Conservation (phyloP, 2,113 vertebrate genomes). For the Neolamprologus brichardi region DNA sequence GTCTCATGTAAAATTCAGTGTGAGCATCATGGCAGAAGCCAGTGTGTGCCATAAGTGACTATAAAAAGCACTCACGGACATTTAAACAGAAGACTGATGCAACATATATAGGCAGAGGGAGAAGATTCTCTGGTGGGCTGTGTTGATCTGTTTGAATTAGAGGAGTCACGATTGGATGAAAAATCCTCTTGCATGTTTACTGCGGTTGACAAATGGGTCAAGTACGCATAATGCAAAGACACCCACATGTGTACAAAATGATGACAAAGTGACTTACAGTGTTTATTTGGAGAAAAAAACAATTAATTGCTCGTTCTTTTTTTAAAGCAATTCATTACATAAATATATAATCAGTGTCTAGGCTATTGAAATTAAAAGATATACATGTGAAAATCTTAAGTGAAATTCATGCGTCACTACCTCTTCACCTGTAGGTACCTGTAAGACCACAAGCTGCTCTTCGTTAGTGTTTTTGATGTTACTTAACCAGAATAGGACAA, state of each 20-base stretch:
- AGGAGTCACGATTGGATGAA: not conserved
- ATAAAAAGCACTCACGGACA: not conserved
- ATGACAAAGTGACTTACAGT: not conserved
- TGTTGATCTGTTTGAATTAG: not conserved
- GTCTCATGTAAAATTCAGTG: slow-evolving; percentile 30
- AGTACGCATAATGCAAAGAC: not conserved
- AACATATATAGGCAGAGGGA: not conserved
- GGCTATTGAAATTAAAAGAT: not conserved
- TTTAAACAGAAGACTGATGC: not conserved
- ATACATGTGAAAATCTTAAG: not conserved
- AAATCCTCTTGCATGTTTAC: not conserved
- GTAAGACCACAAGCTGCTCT: not conserved
- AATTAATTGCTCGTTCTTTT: not conserved
- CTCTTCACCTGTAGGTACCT: not conserved
- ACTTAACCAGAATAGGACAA: not conserved
- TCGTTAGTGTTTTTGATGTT: not conserved
- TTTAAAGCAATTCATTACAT: not conserved
- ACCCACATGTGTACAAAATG: not conserved
- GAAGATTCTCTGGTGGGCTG: not conserved
- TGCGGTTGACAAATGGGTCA: not conserved
- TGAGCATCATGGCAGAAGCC: slow-evolving; percentile 9
- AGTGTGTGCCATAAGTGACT: not conserved
- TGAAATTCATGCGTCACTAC: not conserved
- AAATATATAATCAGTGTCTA: not conserved
- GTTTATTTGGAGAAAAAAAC: not conserved